Base-by-base conservation (phyloP, 2,888 invertebrate genomes). In the Melinaea menophilus region DNA sequence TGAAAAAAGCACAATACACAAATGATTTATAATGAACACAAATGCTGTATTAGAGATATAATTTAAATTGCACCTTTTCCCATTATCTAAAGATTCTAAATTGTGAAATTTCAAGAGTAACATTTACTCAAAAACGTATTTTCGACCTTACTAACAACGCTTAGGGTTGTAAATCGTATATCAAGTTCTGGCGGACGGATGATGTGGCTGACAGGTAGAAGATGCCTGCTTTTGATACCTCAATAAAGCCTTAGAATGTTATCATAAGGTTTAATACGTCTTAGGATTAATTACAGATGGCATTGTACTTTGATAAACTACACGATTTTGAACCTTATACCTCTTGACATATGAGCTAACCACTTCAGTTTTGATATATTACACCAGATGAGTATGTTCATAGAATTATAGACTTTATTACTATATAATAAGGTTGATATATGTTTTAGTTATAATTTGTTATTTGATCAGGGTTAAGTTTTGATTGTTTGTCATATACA, bases 151-250 rank as follows among this genome's bases (percentile, higher is more conserved):
- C 55, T 59, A 55, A 33, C 22, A 3, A 0, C n/a, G 2, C 2
- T 46, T 62, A 78, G 63, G 67, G 75, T 70, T 64, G 41, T 73
- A 70, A 74, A 66, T 77, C 5, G 41, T 4, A 34, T 31, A 56
- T 5, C 62, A 34, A 59, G 34, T 13, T n/a, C 5, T 46, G 48
- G 54, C 37, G 51, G 59, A 58, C 56, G 58, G 34, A 61, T 61
- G 47, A 60, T 79, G 77, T 75, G 74, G 73, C 77, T 78, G 81
- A 81, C 84, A 85, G 84, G 80, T 82, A 77, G 73, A 76, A 78
- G 75, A 75, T 73, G 76, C 75, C 78, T 82, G 84, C 77, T 78
- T 80, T 79, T 84, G 85, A 85, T 85, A 80, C 75, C 80, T 77
- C 76, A 74, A 79, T 82, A 78, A 78, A 85, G 80, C 80, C 83